phyloP scores from a whole-genome alignment of 1,140 invertebrate genomes.

The Brachionus calyciflorus region DNA sequence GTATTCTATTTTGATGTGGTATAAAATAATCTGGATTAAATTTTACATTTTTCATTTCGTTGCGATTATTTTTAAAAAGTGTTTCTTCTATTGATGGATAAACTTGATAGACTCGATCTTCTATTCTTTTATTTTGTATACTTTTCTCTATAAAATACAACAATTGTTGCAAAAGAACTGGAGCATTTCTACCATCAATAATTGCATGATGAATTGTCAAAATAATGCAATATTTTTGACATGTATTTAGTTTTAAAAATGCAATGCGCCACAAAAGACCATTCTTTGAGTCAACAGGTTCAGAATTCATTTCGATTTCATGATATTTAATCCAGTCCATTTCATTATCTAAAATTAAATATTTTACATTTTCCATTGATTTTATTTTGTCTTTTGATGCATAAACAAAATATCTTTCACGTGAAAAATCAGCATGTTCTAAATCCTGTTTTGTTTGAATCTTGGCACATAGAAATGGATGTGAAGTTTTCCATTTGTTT shows the following conservation, averaged over 20 bases:
- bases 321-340: neutral
- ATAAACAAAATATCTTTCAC: slow-evolving; percentile 21
- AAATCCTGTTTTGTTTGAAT: neutral
- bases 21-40: slow-evolving; percentile 9
- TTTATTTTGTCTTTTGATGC: neutral
- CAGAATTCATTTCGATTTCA: neutral
- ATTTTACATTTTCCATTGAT: neutral
- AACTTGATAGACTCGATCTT: neutral
- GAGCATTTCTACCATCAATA: slow-evolving; percentile 3
- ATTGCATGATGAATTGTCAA: slow-evolving; percentile 23
- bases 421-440: neutral
- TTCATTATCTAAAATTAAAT: neutral
- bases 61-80: slow-evolving; percentile 2
- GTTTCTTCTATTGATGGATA: slow-evolving; percentile 5
- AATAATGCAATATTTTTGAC: slow-evolving; percentile 3
- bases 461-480: slow-evolving; percentile 27
- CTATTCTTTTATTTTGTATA: neutral
- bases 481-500: neutral
- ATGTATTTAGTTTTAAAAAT: neutral
- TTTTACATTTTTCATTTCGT: neutral
- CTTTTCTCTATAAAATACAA: slow-evolving; percentile 4
- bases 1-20: neutral
- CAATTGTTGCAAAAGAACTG: slow-evolving; percentile 25
- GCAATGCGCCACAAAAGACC: neutral
- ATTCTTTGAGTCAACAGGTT: slow-evolving; percentile 1